Base-by-base conservation (phyloP, 2,888 invertebrate genomes). In the Synergus gifuensis region DNA sequence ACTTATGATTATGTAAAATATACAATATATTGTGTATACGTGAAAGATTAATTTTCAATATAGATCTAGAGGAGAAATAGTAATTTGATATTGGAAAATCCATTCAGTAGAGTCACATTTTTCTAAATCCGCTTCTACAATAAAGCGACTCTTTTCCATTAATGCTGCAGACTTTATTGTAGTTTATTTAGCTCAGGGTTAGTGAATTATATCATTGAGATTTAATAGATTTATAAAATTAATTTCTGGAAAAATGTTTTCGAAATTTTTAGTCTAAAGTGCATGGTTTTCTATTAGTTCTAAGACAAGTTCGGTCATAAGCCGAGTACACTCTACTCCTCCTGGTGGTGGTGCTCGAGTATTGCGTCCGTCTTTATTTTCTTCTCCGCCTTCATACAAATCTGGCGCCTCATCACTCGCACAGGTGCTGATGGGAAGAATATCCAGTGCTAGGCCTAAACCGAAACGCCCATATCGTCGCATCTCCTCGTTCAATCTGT, bases 331-430 rank as follows among this genome's bases (percentile, higher is more conserved):
- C 54, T 91, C 89, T 77, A 93, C 94, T 87, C 94, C 93, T 62
- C 93, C 93, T 82, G 93, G 93, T 73, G 94, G 94, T 76, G 93
- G 93, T 84, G 93, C 93, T 85, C 92, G 92, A 12, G 91, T 90
- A 62, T 90, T 92, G 46, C 92, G 90, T 16, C 85, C 85, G 76
- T 91, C 90, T 69, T 92, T 91, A 46, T 88, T 88, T 12, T 86
- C 86, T 60, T 90, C 90, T 42, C 88, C 87, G 16, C 86, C 90
- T 76, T 92, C 91, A 87, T 96, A 96, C 81, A 96, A 91, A 87
- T 96, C 95, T 0, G 96, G 96, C 0, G 96, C 96, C 88, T 96
- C 95, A 78, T 95, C 94, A 73, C 95, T 95, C 76, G 95, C 94
- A 81, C 96, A 96, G 0, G 94, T 96, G 89, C 94, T 95, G 73